A percentile compares a stretch with the other conserved stretches of the same genome.
phyloP scores from a whole-genome alignment of 2,888 invertebrate genomes.

The Apeira syringaria region DNA sequence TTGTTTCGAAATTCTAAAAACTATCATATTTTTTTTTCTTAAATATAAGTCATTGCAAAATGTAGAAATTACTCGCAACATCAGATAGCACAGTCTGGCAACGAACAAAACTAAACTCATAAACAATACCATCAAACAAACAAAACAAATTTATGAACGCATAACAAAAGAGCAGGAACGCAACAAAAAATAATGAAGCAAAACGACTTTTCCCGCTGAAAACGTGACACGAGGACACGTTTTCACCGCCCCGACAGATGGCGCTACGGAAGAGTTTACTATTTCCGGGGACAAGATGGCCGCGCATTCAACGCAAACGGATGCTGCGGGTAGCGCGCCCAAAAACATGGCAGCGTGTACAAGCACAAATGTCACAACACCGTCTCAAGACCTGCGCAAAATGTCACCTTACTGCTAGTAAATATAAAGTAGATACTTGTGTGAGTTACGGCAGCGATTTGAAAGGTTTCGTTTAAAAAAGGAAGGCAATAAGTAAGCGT shows the following conservation, averaged over 20 bases:
- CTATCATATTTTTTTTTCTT: too few species aligned
- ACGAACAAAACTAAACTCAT: slow-evolving; percentile 15
- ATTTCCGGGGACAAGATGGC: slow-evolving; percentile 82
- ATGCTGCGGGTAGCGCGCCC: slow-evolving; percentile 67
- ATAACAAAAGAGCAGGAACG: slow-evolving; percentile 20
- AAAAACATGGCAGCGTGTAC: slow-evolving; percentile 55
- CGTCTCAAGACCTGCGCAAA: neutral
- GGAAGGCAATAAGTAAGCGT: slow-evolving; percentile 57
- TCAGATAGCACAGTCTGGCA: neutral
- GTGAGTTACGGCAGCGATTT: slow-evolving; percentile 3
- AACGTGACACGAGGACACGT: slow-evolving; percentile 44
- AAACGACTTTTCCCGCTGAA: slow-evolving; percentile 38
- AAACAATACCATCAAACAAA: slow-evolving; percentile 22
- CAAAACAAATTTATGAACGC: slow-evolving; percentile 29
- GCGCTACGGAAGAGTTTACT: slow-evolving; percentile 80
- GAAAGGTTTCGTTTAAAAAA: slow-evolving; percentile 32
- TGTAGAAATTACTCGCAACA: too few species aligned
- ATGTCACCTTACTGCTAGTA: neutral
- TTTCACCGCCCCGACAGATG: slow-evolving; percentile 57
- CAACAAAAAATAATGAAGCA: slow-evolving; percentile 45
- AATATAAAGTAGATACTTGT: neutral
- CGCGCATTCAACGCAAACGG: slow-evolving; percentile 69
- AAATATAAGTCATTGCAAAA: too few species aligned
- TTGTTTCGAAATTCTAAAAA: too few species aligned
- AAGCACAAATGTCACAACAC: slow-evolving; percentile 23